Evolutionary conservation across 2,797 vertebrate genomes (phyloP).

Genomic region (Alcedo quadribrachys): DNA sequence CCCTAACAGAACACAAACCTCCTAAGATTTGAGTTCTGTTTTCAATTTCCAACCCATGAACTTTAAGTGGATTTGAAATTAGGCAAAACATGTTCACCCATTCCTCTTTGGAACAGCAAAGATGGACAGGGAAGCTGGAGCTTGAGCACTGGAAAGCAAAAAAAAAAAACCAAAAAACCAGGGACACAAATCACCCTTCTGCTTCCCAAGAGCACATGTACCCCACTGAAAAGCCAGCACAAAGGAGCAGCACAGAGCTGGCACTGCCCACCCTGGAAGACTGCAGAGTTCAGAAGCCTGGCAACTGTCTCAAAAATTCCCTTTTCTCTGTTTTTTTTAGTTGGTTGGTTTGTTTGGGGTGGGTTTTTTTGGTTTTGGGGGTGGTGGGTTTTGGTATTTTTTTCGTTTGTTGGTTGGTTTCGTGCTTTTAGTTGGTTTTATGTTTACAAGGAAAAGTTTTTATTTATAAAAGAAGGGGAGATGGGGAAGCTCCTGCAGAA

Average conservation of each 20-base stretch:
- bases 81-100: slow-evolving; percentile 10
- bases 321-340: not conserved
- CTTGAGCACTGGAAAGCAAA: not conserved
- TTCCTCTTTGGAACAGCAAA: not conserved
- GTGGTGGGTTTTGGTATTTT: too few species aligned
- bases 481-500: not conserved
- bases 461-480: not conserved
- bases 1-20: slow-evolving; percentile 41
- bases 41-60: slow-evolving; percentile 56
- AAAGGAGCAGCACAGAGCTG: not conserved
- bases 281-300: not conserved
- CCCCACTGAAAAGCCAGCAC: not conserved
- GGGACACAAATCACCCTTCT: not conserved
- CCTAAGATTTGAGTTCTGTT: not conserved
- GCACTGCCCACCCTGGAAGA: not conserved
- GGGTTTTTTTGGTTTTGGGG: too few species aligned
- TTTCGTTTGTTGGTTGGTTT: not conserved
- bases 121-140: not conserved
- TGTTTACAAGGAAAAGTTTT: not conserved
- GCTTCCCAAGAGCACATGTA: not conserved
- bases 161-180: not conserved
- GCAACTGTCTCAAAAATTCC: not conserved
- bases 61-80: slow-evolving; percentile 62
- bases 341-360: too few species aligned
- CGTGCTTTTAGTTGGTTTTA: not conserved